Base-by-base conservation (phyloP, 2,797 vertebrate species). In the Sebastes steindachneri region DNA sequence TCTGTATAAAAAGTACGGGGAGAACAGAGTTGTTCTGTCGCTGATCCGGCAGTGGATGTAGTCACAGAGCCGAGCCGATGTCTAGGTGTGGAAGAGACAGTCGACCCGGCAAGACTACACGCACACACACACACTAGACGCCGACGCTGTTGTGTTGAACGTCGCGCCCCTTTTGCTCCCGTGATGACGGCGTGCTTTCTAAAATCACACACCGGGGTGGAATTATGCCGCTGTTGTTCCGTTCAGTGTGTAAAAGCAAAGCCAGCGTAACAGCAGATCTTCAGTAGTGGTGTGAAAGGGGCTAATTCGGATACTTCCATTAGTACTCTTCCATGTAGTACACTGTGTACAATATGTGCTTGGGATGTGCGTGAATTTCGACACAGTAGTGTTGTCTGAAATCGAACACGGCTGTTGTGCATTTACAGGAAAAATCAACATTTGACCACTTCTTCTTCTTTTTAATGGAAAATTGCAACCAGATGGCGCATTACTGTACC, bases 1-100 rank as follows among this genome's bases (percentile, higher is more conserved):
- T 45, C 41, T 45, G 0, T 45, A 17, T 17, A 17, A 45, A 45
- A 45, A 45, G 14, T 45, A 1, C 41, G 15, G 41, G 0, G 41
- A 0, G 17, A 0, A 48, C 45, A 17, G 45, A 48, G 45, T 48
- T 48, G 45, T 48, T 48, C 45, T 7, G 14, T 0, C 7, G 14
- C 41, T 45, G 41, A 48, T 0, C 41, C 41, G 41, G 15, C 15
- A 48, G 41, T 0, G 7, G 41, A 48, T 1, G 45, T 48, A 48
- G 45, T 48, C 45, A 48, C 45, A 17, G 45, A 48, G 45, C 45
- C 0, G 14, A 45, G 41, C 15, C 15, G 41, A 45, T 17, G 14
- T 45, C 41, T 45, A 7, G 12, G 37, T 45, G 15, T 45, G 41
- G 41, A 45, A 45, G 41, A 17, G 41, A 1, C 41, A 17, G 41